These are phyloP conservation scores for Anniella stebbinsi DNA, from an alignment of 2,797 vertebrate genomes.

Conservation along the genomic window DNA sequence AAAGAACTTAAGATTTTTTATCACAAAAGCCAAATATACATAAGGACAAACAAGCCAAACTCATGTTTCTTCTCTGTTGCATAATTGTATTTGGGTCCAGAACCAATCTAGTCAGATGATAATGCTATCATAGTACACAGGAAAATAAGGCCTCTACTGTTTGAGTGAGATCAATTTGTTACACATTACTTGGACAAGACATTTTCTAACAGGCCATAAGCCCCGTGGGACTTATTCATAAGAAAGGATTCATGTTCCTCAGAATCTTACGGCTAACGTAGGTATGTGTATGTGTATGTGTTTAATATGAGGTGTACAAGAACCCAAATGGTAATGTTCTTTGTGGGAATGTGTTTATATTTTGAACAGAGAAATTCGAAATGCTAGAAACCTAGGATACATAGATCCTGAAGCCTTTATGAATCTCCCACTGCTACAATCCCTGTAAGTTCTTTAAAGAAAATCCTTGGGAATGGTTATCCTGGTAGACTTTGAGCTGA, in stretches of 20 bases:
- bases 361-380: constrained; percentile 92
- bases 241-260: neutral
- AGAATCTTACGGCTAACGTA: neutral
- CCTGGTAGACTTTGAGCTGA: neutral
- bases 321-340: neutral
- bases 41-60: neutral
- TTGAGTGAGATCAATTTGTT: neutral
- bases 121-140: neutral
- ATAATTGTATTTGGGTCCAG: neutral
- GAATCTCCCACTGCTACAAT: constrained; percentile 90
- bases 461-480: constrained; percentile 1
- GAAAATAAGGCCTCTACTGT: neutral
- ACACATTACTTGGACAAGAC: neutral
- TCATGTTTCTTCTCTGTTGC: neutral
- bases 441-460: constrained; percentile 87
- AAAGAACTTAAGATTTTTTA: constrained; percentile 14
- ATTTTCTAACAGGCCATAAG: neutral
- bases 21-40: neutral
- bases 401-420: constrained; percentile 90
- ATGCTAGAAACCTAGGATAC: constrained; percentile 87
- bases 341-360: constrained; percentile 41
- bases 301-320: constrained; percentile 37
- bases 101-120: neutral
- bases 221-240: neutral
- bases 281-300: neutral